These are phyloP conservation scores for Bombus terrestris DNA, from an alignment of 1,140 invertebrate species.

Conservation along the genomic window DNA sequence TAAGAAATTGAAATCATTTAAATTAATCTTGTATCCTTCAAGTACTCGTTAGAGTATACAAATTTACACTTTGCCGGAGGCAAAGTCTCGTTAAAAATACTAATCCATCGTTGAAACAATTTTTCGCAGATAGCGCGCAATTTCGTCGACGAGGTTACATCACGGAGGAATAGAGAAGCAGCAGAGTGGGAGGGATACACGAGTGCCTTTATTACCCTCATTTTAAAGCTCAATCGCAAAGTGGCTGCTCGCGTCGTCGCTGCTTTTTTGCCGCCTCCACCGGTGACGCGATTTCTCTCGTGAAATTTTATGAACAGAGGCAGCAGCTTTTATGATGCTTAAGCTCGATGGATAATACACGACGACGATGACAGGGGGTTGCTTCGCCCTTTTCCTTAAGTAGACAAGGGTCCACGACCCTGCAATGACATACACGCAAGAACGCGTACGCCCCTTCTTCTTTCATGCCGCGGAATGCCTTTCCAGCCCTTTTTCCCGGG, in stretches of 20 bases:
- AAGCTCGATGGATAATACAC: constrained; percentile 49
- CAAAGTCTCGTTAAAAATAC: background rate
- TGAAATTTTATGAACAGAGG: constrained; percentile 57
- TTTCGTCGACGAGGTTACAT: background rate
- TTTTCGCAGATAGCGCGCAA: background rate
- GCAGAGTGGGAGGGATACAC: no score
- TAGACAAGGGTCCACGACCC: constrained; percentile 42
- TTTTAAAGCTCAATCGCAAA: constrained; percentile 43
- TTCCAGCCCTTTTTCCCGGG: constrained; percentile 37
- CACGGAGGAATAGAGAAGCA: no score
- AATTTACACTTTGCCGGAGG: no score
- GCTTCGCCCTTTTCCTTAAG: constrained; percentile 41
- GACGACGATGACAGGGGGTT: constrained; percentile 5
- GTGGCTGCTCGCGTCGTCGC: constrained; percentile 28
- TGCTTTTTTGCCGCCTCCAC: background rate
- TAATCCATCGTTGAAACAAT: background rate
- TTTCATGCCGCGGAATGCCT: constrained; percentile 3
- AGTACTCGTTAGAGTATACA: no score
- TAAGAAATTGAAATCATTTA: no score
- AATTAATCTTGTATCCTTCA: no score
- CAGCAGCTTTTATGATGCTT: constrained; percentile 50
- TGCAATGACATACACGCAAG: constrained; percentile 36
- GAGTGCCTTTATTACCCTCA: constrained; percentile 30
- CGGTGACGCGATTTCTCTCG: constrained; percentile 27
- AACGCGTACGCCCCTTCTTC: constrained; percentile 2